These are phyloP conservation scores for Solea senegalensis DNA, from an alignment of 2,113 vertebrate species.

Conservation along the genomic window DNA sequence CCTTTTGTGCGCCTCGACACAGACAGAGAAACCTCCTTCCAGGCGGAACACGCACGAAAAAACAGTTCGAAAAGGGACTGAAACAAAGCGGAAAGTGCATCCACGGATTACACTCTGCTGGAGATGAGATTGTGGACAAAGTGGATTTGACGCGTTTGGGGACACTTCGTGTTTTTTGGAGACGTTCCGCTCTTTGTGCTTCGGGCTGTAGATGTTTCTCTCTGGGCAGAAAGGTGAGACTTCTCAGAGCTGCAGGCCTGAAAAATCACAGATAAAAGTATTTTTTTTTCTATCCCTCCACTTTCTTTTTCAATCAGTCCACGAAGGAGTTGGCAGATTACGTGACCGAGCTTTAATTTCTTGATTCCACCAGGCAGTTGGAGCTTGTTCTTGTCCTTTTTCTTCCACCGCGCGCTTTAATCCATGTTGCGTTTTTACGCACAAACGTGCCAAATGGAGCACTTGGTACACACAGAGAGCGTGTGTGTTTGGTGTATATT, in stretches of 20 bases:
- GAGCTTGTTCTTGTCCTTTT: neutral
- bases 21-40: neutral
- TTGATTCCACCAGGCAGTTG: no score
- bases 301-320: neutral
- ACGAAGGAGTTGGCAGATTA: no score
- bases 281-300: neutral
- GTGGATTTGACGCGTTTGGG: neutral
- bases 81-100: no score
- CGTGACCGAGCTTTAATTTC: no score
- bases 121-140: neutral
- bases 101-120: neutral
- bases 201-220: neutral
- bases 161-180: neutral
- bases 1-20: conserved; percentile 20
- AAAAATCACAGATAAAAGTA: neutral
- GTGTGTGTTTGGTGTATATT: neutral
- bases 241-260: neutral
- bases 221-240: neutral
- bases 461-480: neutral
- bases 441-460: conserved; percentile 16
- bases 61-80: neutral
- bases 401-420: no score
- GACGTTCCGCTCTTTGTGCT: neutral
- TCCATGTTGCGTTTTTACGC: conserved; percentile 43
- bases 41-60: neutral